Evolutionary conservation across 2,888 invertebrate genomes (phyloP), one percentile per base, ranked within the genome.

Genomic region (Caenorhabditis japonica): DNA sequence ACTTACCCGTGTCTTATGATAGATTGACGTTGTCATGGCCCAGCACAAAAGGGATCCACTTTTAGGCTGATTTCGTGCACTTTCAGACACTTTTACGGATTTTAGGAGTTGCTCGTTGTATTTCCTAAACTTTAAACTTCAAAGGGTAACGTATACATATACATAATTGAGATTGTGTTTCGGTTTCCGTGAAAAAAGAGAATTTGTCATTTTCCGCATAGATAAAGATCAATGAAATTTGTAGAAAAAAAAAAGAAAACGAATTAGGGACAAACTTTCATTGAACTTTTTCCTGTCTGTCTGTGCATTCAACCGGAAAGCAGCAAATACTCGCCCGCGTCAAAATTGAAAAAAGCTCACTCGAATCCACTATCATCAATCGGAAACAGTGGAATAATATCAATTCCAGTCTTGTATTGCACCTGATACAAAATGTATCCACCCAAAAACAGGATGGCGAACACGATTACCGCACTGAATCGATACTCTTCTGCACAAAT

Each of bases 331-430:
- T n/a, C n/a, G n/a, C n/a, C n/a, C n/a, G n/a, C n/a, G n/a, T n/a
- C n/a, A n/a, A n/a, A n/a, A n/a, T n/a, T n/a, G n/a, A 44, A 3
- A 19, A 33, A 17, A 47, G 64, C 76, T 77, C 15, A 80, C 80
- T 80, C 76, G 44, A 80, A 80, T 34, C 80, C 80, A 34, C 68
- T 66, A n/a, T 78, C 75, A 49, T 80, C 80, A 4, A 78, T 78
- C 5, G 80, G 80, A 25, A 80, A 61, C 41, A 76, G 55, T 13
- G 80, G 69, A n/a, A 80, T 55, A 3, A 80, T 39, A 38, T 80
- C 80, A 47, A 80, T 80, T 25, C 80, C 80, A 7, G 76, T 77
- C 49, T 78, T 74, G 55, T 80, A 80, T 52, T 80, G 77, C 12
- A 80, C 72, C 51, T 80, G 46, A 58, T 75, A 72, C 3, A 79